Conservation (phyloP, 37 sponge, comb jelly and placozoan genomes). For the Geodia barretti region DNA sequence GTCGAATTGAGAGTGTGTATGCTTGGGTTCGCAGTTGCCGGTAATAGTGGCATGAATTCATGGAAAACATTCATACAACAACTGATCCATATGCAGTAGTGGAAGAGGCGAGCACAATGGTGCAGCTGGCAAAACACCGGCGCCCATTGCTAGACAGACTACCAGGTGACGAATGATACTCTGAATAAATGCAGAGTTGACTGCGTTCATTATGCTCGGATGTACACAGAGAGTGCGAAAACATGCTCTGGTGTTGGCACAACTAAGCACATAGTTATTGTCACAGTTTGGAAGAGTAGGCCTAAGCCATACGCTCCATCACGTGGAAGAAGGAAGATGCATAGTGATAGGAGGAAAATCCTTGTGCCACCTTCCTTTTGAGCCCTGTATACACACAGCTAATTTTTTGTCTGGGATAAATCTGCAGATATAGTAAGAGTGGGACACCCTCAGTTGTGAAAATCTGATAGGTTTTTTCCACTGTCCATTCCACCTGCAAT, state of each 20-base stretch:
- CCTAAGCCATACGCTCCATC: too few relatives aligned
- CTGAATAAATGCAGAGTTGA: neutral
- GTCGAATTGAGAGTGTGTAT: neutral
- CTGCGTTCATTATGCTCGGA: neutral
- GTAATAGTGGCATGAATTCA: neutral
- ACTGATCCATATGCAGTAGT: neutral
- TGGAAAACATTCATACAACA: neutral
- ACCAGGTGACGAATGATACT: neutral
- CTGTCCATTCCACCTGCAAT: too few relatives aligned
- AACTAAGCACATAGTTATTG: neutral
- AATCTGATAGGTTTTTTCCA: too few relatives aligned
- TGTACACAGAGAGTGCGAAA: neutral
- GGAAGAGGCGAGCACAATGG: too few relatives aligned
- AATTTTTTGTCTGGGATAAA: too few relatives aligned
- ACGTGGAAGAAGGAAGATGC: too few relatives aligned
- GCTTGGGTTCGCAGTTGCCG: neutral
- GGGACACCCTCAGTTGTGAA: too few relatives aligned
- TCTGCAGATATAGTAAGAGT: too few relatives aligned
- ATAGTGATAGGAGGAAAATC: too few relatives aligned
- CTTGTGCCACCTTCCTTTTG: too few relatives aligned
- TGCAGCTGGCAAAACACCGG: neutral
- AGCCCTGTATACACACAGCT: too few relatives aligned
- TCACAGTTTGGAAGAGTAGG: too few relatives aligned
- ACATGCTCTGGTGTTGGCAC: neutral
- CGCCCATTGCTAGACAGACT: neutral